A percentile compares a stretch with the other conserved stretches of the same genome.
Evolutionary conservation across 2,113 vertebrate species (phyloP).

Genomic region (Bos javanicus): DNA sequence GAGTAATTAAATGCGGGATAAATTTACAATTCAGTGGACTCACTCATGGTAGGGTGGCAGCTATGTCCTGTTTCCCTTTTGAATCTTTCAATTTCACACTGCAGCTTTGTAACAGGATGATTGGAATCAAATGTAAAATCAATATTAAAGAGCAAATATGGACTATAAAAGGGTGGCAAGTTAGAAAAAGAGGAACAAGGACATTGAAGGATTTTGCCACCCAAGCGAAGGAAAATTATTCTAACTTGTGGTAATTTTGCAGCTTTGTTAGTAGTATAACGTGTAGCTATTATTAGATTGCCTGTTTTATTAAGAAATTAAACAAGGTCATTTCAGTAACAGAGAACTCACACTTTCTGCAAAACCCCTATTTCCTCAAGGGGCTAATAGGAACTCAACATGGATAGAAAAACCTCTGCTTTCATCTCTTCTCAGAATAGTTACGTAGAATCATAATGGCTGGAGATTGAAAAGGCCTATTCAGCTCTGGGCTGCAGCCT

Average conservation of each 20-base stretch:
- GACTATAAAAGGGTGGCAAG: background rate
- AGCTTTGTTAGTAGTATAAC: slow-evolving; percentile 56
- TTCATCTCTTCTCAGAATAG: slow-evolving; percentile 61
- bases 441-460: slow-evolving; percentile 53
- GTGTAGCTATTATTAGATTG: slow-evolving; percentile 55
- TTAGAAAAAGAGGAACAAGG: slow-evolving; percentile 54
- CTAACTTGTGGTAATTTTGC: slow-evolving; percentile 21
- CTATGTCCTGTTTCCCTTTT: background rate
- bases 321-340: slow-evolving; percentile 64
- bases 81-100: background rate
- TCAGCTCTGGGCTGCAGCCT: slow-evolving; percentile 34
- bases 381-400: slow-evolving; percentile 52
- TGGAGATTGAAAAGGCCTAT: slow-evolving; percentile 64
- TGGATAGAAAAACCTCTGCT: slow-evolving; percentile 51
- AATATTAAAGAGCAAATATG: slow-evolving; percentile 61
- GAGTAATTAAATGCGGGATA: slow-evolving; percentile 59
- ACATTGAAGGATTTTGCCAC: slow-evolving; percentile 44
- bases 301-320: slow-evolving; percentile 62
- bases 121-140: slow-evolving; percentile 49
- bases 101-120: slow-evolving; percentile 34
- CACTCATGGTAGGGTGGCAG: background rate
- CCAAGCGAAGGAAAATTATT: slow-evolving; percentile 44
- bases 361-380: slow-evolving; percentile 58
- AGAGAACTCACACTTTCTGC: slow-evolving; percentile 55
- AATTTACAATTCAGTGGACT: slow-evolving; percentile 44